Evolutionary conservation across 2,888 invertebrate species (phyloP).

Genomic region (Ochropleura plecta): DNA sequence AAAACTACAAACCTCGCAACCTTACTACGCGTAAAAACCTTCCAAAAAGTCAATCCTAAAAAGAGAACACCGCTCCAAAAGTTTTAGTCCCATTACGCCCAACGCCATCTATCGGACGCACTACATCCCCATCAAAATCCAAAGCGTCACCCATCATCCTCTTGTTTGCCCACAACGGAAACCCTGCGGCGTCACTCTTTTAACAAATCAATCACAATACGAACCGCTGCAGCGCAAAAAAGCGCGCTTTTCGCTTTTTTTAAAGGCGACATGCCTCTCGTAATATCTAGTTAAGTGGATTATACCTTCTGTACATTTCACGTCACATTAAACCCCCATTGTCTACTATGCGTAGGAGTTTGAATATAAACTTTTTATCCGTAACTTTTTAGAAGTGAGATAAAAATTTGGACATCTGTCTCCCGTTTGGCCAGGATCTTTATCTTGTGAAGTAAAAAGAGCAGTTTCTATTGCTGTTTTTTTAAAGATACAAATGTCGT

Average conservation of each 20-base stretch:
- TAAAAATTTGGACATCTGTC: constrained; percentile 86
- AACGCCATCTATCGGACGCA: constrained; percentile 77
- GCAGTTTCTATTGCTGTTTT: constrained; percentile 69
- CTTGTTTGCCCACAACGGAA: constrained; percentile 85
- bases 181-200: constrained; percentile 86
- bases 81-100: constrained; percentile 39
- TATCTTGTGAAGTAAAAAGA: constrained; percentile 78
- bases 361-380: constrained; percentile 80
- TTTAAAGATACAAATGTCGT: constrained; percentile 56
- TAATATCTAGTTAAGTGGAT: constrained; percentile 85
- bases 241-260: constrained; percentile 74
- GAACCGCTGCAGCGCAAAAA: constrained; percentile 68
- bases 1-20: neutral
- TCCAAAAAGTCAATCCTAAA: constrained; percentile 30
- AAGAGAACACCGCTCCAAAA: constrained; percentile 26
- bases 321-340: constrained; percentile 87
- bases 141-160: constrained; percentile 67
- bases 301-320: constrained; percentile 86
- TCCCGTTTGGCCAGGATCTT: constrained; percentile 73
- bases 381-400: constrained; percentile 73
- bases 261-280: constrained; percentile 84
- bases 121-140: constrained; percentile 45
- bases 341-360: constrained; percentile 88
- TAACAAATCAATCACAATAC: constrained; percentile 86
- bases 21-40: constrained; percentile 1